Evolutionary conservation across 1,140 invertebrate species (phyloP), one percentile per base, ranked within the genome.

Genomic region (Sminthurides bifidus): DNA sequence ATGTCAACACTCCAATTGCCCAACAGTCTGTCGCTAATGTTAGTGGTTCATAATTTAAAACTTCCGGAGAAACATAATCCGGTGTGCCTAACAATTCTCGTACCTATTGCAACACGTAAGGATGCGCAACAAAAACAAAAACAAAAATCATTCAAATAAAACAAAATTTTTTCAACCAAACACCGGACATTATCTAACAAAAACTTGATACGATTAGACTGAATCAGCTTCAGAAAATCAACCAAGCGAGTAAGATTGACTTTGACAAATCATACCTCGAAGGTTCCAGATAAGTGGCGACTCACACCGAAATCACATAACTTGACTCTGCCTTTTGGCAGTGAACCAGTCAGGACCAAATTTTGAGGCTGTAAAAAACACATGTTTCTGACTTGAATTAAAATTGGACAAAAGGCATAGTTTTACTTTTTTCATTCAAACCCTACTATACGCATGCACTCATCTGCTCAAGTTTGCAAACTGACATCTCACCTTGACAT

Each of bases 1-100:
- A 98, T 1, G 87, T 79, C 1, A 98, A 73, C 4, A 92, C 88
- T 24, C 91, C 95, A 26, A 97, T 76, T 50, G 86, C 85, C 95
- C 95, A 99, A 62, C 98, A 84, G 72, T 99, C 95, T 29, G 87
- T 88, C 5, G 53, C 43, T 30, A 63, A 46, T 31, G 51, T 59
- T 17, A 63, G 38, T 26, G 56, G 56, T 49, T 63, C 56, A 37
- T 59, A 59, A 48, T 59, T 54, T 48, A 54, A 49, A 27, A 58
- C 56, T 52, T 65, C 63, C 17, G 63, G 63, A 17, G 59, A 59
- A 12, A 65, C 56, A 35, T 61, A 65, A 24, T 65, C 63, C 8
- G 56, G 56, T 6, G 63, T 65, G 45, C 63, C 63, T 38, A 61
- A 57, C 17, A 65, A 45, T 50, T 65, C 63, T 27, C 63, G 53